phyloP scores from a whole-genome alignment of 1,140 invertebrate genomes.

The Pseudomyrmex dendroicus region DNA sequence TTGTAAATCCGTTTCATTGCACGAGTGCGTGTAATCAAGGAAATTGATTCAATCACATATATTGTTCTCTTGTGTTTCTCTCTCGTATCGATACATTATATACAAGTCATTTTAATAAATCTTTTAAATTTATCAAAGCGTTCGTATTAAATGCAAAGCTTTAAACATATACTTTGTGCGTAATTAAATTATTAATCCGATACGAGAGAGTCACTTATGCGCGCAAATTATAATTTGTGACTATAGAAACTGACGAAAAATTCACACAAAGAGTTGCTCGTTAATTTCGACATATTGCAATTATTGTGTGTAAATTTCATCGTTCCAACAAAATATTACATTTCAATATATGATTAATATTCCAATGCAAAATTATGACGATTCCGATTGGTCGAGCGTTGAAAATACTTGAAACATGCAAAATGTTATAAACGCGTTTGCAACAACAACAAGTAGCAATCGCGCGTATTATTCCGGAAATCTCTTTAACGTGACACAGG shows the following conservation, averaged over 20 bases:
- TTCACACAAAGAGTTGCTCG: neutral
- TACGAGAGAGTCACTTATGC: neutral
- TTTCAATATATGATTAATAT: slow-evolving; percentile 32
- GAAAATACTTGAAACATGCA: neutral
- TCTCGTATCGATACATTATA: too few relatives aligned
- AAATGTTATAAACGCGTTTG: neutral
- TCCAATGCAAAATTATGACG: neutral
- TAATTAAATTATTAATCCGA: neutral
- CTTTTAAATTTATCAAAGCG: too few relatives aligned
- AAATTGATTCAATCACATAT: neutral
- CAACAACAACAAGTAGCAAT: slow-evolving; percentile 39
- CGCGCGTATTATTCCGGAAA: slow-evolving; percentile 27
- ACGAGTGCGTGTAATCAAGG: neutral
- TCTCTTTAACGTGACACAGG: slow-evolving; percentile 48
- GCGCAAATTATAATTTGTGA: too few relatives aligned
- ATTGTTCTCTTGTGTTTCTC: too few relatives aligned
- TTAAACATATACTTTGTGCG: neutral
- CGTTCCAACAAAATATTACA: slow-evolving; percentile 25
- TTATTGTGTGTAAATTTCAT: neutral
- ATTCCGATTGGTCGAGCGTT: neutral
- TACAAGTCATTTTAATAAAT: too few relatives aligned
- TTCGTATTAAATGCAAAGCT: neutral
- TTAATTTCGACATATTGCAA: slow-evolving; percentile 34
- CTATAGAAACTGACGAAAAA: neutral
- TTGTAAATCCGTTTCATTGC: neutral